phyloP scores from a whole-genome alignment of 2,888 invertebrate species.

The Agriopis leucophaearia region DNA sequence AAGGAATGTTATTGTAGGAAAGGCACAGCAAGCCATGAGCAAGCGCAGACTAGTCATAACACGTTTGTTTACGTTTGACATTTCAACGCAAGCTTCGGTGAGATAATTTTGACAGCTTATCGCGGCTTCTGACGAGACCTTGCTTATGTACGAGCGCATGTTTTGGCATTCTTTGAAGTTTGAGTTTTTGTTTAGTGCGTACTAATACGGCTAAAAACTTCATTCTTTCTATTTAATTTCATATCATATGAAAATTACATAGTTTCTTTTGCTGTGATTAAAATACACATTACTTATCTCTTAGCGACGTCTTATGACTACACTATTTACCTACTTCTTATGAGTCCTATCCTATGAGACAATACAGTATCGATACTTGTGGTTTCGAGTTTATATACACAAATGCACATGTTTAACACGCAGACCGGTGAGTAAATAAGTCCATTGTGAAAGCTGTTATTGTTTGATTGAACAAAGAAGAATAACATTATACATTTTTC shows the following conservation, averaged over 20 bases:
- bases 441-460: slow-evolving; percentile 43
- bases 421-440: slow-evolving; percentile 31
- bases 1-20: slow-evolving; percentile 16
- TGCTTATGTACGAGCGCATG: slow-evolving; percentile 27
- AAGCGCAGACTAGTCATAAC: slow-evolving; percentile 27
- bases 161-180: slow-evolving; percentile 31
- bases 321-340: not conserved
- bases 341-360: slow-evolving; percentile 28
- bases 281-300: slow-evolving; percentile 1
- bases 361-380: slow-evolving; percentile 33
- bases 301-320: slow-evolving; percentile 3
- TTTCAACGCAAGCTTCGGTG: slow-evolving; percentile 32
- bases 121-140: slow-evolving; percentile 25
- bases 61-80: slow-evolving; percentile 41
- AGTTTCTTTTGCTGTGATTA: not conserved
- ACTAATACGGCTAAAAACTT: slow-evolving; percentile 1
- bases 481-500: slow-evolving; percentile 35
- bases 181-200: slow-evolving; percentile 8
- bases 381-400: slow-evolving; percentile 30
- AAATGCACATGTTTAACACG: slow-evolving; percentile 37
- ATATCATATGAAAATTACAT: not conserved
- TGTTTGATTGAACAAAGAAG: slow-evolving; percentile 37
- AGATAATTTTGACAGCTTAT: slow-evolving; percentile 43
- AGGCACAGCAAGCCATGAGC: not conserved
- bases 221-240: slow-evolving; percentile 12